A percentile compares a stretch with the other conserved stretches of the same genome.
Conservation (phyloP, 37 sponge, comb jelly and placozoan species). For the Corticium candelabrum region DNA sequence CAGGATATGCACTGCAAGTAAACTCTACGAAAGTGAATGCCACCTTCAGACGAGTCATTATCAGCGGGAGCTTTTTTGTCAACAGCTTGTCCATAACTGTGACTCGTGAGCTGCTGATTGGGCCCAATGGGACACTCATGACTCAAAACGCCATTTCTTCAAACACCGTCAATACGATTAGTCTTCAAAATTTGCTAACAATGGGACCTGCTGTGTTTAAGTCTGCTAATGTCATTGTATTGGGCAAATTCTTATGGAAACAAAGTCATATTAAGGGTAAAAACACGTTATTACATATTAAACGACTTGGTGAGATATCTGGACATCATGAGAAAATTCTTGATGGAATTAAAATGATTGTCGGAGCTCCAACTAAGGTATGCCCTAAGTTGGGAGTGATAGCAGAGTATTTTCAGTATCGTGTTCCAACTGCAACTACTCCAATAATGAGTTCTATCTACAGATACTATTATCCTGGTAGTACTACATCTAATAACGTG, state of each 20-base stretch:
- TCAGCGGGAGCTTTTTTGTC: neutral
- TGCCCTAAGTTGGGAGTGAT: neutral
- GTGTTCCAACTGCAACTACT: neutral
- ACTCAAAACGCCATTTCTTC: too few relatives aligned
- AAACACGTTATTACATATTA: too few relatives aligned
- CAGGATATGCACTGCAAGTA: neutral
- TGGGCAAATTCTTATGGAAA: too few relatives aligned
- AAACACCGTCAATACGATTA: neutral
- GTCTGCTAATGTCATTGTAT: too few relatives aligned
- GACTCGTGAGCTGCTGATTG: neutral
- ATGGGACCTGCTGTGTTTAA: too few relatives aligned
- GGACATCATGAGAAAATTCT: neutral
- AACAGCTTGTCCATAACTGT: neutral
- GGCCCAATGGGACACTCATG: neutral
- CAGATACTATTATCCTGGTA: neutral
- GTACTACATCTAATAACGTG: neutral
- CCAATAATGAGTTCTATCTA: neutral
- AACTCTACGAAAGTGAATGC: neutral
- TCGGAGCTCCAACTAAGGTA: neutral
- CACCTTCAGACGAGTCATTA: neutral
- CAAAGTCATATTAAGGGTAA: too few relatives aligned
- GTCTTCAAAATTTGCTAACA: too few relatives aligned
- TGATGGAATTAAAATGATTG: neutral
- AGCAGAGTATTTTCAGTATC: constrained; percentile 11
- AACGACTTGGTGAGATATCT: neutral